Evolutionary conservation across 2,113 vertebrate genomes (phyloP).

Genomic region (Rhodinocichla rosea): DNA sequence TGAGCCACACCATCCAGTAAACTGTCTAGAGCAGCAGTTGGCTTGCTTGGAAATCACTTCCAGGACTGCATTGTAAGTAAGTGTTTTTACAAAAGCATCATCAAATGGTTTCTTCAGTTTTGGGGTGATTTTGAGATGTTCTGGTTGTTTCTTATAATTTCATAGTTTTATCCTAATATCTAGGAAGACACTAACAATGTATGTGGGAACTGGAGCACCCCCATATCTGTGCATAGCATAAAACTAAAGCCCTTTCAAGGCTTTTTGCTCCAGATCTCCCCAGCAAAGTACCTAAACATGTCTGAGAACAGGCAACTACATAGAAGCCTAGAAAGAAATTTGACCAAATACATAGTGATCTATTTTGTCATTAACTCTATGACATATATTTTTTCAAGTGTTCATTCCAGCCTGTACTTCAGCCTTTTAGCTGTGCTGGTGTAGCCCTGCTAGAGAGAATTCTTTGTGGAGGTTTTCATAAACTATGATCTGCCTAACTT

Average conservation of each 20-base stretch:
- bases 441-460: background rate
- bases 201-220: background rate
- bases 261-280: background rate
- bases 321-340: background rate
- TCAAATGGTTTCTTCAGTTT: background rate
- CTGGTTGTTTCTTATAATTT: background rate
- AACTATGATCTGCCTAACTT: background rate
- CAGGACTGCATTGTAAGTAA: background rate
- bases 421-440: background rate
- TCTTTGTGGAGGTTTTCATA: background rate
- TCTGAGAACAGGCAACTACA: background rate
- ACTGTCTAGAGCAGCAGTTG: background rate
- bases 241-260: background rate
- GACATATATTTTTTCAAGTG: background rate
- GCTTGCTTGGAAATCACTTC: constrained; percentile 1
- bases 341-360: background rate
- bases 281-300: background rate
- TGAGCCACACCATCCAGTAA: constrained; percentile 11
- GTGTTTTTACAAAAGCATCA: background rate
- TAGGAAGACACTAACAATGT: background rate
- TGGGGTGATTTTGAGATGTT: background rate
- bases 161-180: background rate
- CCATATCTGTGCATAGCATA: background rate
- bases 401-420: background rate
- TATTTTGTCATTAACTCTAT: background rate